phyloP scores from a whole-genome alignment of 2,888 invertebrate genomes.

The Vandiemenella viatica region DNA sequence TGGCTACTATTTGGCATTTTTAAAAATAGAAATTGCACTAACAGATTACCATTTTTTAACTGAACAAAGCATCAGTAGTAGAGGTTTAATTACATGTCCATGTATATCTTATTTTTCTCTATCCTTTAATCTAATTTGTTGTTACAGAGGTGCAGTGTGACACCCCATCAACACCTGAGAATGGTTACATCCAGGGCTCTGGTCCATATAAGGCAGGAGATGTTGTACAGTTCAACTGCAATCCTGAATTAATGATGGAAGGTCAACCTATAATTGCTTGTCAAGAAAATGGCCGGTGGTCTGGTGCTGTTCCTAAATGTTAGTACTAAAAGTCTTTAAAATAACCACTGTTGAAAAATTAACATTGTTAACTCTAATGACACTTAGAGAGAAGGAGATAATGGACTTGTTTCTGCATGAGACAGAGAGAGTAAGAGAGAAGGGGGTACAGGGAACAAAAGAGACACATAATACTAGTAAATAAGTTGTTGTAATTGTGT shows the following conservation, averaged over 20 bases:
- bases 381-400: background rate
- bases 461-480: too few relatives aligned
- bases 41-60: too few relatives aligned
- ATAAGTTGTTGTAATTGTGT: too few relatives aligned
- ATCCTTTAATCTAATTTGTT: too few relatives aligned
- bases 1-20: too few relatives aligned
- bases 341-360: background rate
- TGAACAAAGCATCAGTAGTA: too few relatives aligned
- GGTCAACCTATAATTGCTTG: slow-evolving; percentile 81
- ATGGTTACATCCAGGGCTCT: slow-evolving; percentile 64
- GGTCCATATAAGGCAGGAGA: slow-evolving; percentile 71
- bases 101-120: too few relatives aligned
- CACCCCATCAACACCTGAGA: slow-evolving; percentile 53
- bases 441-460: too few relatives aligned
- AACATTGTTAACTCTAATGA: background rate
- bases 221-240: slow-evolving; percentile 74
- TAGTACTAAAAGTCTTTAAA: slow-evolving; percentile 24
- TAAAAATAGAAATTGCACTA: too few relatives aligned
- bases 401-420: background rate
- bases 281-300: slow-evolving; percentile 76
- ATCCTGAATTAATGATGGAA: slow-evolving; percentile 76
- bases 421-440: too few relatives aligned
- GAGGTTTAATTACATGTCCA: too few relatives aligned
- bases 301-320: slow-evolving; percentile 72
- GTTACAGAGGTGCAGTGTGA: slow-evolving; percentile 66